Evolutionary conservation across 2,888 invertebrate species (phyloP).

Genomic region (Cataglyphis cursor): DNA sequence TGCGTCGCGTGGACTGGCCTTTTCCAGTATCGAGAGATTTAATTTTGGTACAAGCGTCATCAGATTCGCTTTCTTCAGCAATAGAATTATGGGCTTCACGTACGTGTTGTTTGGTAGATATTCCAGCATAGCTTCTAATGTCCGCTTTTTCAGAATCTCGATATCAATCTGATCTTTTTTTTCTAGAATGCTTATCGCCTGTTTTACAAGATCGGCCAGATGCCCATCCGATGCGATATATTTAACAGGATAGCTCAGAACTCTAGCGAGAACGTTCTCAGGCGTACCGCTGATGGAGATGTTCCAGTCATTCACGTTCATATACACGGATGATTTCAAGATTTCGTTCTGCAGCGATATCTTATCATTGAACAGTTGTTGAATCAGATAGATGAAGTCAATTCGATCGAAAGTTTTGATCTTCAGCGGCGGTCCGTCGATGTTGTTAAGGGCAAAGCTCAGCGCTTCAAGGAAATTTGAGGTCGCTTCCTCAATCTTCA

Average conservation of each 20-base stretch:
- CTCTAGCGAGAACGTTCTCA: constrained; percentile 44
- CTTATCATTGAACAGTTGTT: constrained; percentile 16
- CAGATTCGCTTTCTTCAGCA: constrained; percentile 44
- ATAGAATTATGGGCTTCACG: constrained; percentile 31
- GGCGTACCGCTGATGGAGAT: constrained; percentile 51
- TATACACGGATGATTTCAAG: not conserved
- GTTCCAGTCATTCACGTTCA: constrained; percentile 47
- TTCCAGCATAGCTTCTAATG: constrained; percentile 41
- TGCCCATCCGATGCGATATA: constrained; percentile 5
- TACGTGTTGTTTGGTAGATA: constrained; percentile 34
- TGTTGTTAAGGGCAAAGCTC: constrained; percentile 41
- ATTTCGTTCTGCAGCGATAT: constrained; percentile 12
- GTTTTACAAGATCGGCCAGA: not conserved
- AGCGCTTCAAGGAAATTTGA: constrained; percentile 36
- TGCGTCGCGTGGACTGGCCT: not conserved
- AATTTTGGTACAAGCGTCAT: constrained; percentile 31
- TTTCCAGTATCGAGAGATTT: constrained; percentile 9
- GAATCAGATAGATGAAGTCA: constrained; percentile 52
- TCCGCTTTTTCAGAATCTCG: constrained; percentile 29
- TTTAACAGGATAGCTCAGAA: constrained; percentile 41
- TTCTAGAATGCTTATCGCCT: constrained; percentile 19
- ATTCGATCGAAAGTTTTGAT: constrained; percentile 22
- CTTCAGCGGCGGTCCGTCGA: constrained; percentile 45
- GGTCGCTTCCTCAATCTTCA: constrained; percentile 24
- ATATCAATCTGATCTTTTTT: not conserved